Conservation (phyloP, 2,113 vertebrate genomes). For the Syngnathus typhle region DNA sequence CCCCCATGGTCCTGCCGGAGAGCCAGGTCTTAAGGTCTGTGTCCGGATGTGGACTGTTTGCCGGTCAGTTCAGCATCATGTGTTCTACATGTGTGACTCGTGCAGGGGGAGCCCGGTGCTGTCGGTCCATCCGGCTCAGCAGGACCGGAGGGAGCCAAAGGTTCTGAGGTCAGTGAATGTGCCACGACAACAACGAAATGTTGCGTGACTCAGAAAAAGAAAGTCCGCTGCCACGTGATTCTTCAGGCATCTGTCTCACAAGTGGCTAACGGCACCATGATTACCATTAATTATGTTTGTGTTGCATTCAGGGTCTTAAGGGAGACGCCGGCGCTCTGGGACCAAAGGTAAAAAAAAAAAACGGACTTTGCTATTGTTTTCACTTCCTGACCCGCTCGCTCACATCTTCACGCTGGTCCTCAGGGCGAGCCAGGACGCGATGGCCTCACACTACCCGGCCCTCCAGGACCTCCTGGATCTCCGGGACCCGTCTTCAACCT, state of each 20-base stretch:
- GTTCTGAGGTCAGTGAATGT: conserved; percentile 54
- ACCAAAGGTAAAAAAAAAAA: conserved; percentile 71
- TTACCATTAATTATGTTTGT: not conserved
- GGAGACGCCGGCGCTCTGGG: conserved; percentile 81
- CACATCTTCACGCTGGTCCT: conserved; percentile 10
- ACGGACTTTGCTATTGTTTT: not conserved
- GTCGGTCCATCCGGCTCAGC: conserved; percentile 58
- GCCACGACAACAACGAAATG: not conserved
- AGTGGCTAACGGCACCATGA: too few species aligned
- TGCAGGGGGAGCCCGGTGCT: conserved; percentile 67
- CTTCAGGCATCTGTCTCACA: too few species aligned
- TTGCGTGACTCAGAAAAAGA: too few species aligned
- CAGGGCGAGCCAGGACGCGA: conserved; percentile 83
- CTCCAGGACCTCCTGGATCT: conserved; percentile 82
- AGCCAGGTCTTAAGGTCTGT: conserved; percentile 67
- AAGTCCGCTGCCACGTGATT: too few species aligned
- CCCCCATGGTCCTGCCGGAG: conserved; percentile 57
- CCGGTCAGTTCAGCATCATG: not conserved
- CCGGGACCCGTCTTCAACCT: conserved; percentile 75
- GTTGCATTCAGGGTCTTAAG: conserved; percentile 72
- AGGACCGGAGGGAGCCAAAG: conserved; percentile 58
- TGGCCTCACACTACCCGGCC: conserved; percentile 73
- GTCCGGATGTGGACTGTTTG: not conserved
- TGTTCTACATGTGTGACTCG: not conserved
- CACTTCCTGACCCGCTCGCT: not conserved